phyloP scores from a whole-genome alignment of 2,113 vertebrate species.

The Hippoglossus stenolepis region DNA sequence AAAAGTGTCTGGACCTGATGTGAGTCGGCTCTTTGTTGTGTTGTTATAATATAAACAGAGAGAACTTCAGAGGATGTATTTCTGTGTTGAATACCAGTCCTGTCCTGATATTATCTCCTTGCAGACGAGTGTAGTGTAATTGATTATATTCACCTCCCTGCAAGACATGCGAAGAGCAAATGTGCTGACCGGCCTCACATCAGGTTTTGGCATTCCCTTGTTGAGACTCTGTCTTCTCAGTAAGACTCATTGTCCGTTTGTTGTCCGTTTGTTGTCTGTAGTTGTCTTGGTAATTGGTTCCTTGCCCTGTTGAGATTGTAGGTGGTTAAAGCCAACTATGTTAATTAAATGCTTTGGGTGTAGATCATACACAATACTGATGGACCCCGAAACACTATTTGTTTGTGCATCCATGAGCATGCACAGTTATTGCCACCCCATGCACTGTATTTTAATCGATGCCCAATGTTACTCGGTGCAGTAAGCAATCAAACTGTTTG shows the following conservation, averaged over 20 bases:
- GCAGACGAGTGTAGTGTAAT: slow-evolving; percentile 11
- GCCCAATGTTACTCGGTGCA: slow-evolving; percentile 39
- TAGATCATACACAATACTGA: slow-evolving; percentile 31
- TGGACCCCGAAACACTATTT: slow-evolving; percentile 13
- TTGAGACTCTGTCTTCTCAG: slow-evolving; percentile 6
- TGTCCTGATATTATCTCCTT: slow-evolving; percentile 26
- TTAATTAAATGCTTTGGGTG: slow-evolving; percentile 29
- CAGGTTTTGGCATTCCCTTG: slow-evolving; percentile 9
- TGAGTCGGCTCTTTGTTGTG: slow-evolving; percentile 47
- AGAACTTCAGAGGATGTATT: slow-evolving; percentile 34
- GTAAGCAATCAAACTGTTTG: slow-evolving; percentile 72
- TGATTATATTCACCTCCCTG: slow-evolving; percentile 28
- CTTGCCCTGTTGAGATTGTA: not conserved
- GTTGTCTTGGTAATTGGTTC: slow-evolving; percentile 47
- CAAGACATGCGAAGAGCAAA: slow-evolving; percentile 46
- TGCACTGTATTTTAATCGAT: slow-evolving; percentile 37
- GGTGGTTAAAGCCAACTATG: slow-evolving; percentile 14
- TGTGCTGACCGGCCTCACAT: slow-evolving; percentile 35
- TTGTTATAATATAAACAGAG: slow-evolving; percentile 45
- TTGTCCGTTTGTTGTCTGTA: slow-evolving; percentile 47
- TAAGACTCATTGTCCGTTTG: slow-evolving; percentile 17
- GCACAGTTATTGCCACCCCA: slow-evolving; percentile 22
- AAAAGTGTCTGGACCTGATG: slow-evolving; percentile 14
- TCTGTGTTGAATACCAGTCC: slow-evolving; percentile 11
- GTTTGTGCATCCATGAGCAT: slow-evolving; percentile 21